Percentiles rank a stretch among this genome's conserved stretches.
phyloP scores from a whole-genome alignment of 2,113 vertebrate species.

The Parotia lawesii region DNA sequence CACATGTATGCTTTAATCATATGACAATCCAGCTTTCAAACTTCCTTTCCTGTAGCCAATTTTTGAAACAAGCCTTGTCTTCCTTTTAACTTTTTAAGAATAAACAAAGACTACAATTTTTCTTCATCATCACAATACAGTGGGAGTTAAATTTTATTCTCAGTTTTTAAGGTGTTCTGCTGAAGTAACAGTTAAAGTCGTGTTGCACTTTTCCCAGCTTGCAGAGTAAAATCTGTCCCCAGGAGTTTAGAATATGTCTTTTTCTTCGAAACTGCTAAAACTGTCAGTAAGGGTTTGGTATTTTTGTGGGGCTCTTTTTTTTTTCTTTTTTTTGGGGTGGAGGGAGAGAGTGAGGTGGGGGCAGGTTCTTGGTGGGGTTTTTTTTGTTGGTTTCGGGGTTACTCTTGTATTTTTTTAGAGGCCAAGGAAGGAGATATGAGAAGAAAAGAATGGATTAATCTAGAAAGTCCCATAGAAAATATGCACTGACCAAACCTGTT shows the following conservation, averaged over 20 bases:
- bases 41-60: background rate
- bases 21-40: background rate
- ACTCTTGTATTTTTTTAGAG: background rate
- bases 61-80: background rate
- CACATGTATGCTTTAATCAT: background rate
- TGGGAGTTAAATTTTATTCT: background rate
- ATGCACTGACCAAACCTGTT: background rate
- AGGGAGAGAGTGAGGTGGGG: accelerated
- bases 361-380: background rate
- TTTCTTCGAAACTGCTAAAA: background rate
- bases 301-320: background rate
- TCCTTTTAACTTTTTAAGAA: background rate
- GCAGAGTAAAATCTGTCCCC: background rate
- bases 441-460: background rate
- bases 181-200: background rate
- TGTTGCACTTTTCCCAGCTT: background rate
- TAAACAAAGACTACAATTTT: background rate
- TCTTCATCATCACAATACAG: background rate
- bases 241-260: background rate
- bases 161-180: background rate
- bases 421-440: background rate
- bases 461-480: background rate
- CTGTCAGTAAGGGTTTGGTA: background rate
- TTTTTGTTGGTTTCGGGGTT: background rate
- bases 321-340: background rate